phyloP scores from a whole-genome alignment of 2,888 invertebrate genomes.

The Xestobium rufovillosum region DNA sequence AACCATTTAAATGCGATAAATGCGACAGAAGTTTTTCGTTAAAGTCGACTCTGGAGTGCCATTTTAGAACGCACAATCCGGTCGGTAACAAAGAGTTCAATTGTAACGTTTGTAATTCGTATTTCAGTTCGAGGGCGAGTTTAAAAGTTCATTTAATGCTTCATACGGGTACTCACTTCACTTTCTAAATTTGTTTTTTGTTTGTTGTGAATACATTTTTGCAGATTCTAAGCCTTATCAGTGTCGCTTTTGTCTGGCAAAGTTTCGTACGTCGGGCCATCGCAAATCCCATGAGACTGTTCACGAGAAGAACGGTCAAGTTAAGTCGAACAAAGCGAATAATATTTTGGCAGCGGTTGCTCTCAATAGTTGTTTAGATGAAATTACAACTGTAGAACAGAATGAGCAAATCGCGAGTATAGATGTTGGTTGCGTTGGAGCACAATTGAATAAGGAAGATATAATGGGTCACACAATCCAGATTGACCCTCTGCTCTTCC shows the following conservation, averaged over 20 bases:
- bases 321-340: slow-evolving; percentile 18
- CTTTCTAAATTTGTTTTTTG: not conserved
- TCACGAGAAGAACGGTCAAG: slow-evolving; percentile 41
- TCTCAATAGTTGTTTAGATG: not conserved
- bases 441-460: too few species aligned
- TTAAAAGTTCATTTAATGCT: slow-evolving; percentile 60
- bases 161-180: slow-evolving; percentile 46
- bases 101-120: slow-evolving; percentile 55
- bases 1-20: slow-evolving; percentile 52
- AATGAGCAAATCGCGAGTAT: slow-evolving; percentile 1
- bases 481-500: slow-evolving; percentile 23
- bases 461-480: slow-evolving; percentile 18
- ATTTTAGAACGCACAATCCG: slow-evolving; percentile 50
- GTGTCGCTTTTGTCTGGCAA: slow-evolving; percentile 52
- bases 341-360: slow-evolving; percentile 22
- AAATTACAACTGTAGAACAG: slow-evolving; percentile 3
- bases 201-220: slow-evolving; percentile 13
- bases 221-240: slow-evolving; percentile 52
- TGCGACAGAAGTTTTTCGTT: slow-evolving; percentile 54
- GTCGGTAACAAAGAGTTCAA: slow-evolving; percentile 49
- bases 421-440: slow-evolving; percentile 12
- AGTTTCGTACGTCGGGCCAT: slow-evolving; percentile 60
- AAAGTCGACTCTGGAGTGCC: slow-evolving; percentile 57
- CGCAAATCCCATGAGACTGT: slow-evolving; percentile 53
- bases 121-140: slow-evolving; percentile 58